A percentile compares a stretch with the other conserved stretches of the same genome.
Evolutionary conservation across 2,797 vertebrate species (phyloP).

Genomic region (Octomys mimax): DNA sequence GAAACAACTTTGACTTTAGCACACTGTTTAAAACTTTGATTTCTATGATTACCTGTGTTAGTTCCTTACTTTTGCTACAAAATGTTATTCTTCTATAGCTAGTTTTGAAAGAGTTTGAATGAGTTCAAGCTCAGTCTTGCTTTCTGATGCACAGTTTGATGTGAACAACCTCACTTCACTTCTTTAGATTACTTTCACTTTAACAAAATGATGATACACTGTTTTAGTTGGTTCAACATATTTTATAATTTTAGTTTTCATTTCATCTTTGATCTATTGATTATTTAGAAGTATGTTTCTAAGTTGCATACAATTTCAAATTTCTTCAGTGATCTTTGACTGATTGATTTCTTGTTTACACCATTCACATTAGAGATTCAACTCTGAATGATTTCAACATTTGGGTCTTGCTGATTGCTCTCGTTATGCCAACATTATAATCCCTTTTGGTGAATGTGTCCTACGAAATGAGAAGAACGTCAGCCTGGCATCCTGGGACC

Average conservation of each 20-base stretch:
- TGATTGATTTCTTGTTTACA: not conserved
- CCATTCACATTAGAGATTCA: not conserved
- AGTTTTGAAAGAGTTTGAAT: not conserved
- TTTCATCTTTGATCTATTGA: not conserved
- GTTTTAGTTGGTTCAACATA: not conserved
- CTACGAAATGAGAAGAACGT: not conserved
- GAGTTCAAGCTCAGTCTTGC: not conserved
- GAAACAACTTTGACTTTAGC: not conserved
- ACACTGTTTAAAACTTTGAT: not conserved
- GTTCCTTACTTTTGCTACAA: not conserved
- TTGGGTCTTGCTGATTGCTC: not conserved
- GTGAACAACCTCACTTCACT: not conserved
- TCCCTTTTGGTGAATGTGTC: not conserved
- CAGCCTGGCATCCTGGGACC: not conserved
- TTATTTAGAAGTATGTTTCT: not conserved
- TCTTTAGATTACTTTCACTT: not conserved
- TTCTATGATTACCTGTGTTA: not conserved
- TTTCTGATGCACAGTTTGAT: not conserved
- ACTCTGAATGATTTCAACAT: not conserved
- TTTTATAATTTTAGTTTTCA: not conserved
- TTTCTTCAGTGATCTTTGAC: not conserved
- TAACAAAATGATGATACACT: not conserved
- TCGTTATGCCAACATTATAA: not conserved
- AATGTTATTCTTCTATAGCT: not conserved
- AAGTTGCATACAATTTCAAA: not conserved